Conservation (phyloP, 2,113 vertebrate genomes). For the Trachemys scripta region DNA sequence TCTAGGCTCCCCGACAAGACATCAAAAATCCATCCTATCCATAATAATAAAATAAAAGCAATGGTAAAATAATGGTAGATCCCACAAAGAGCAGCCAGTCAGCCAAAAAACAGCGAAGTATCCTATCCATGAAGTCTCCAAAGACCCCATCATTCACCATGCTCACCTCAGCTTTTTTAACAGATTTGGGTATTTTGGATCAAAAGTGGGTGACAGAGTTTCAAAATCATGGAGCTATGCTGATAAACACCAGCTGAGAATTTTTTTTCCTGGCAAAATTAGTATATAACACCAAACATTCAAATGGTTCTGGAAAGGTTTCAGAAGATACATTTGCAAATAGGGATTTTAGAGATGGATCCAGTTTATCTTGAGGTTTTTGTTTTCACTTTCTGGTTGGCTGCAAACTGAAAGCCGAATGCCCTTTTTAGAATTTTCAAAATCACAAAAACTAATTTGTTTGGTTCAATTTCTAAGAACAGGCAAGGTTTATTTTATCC, state of each 20-base stretch:
- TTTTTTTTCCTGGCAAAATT: neutral
- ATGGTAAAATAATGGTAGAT: neutral
- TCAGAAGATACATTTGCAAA: neutral
- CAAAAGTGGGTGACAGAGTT: neutral
- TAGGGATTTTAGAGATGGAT: neutral
- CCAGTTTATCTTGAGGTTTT: neutral
- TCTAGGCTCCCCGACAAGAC: neutral
- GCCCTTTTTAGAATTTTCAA: neutral
- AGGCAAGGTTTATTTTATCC: neutral
- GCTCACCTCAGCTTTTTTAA: neutral
- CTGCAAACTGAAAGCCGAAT: neutral
- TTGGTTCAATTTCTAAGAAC: neutral
- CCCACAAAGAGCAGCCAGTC: neutral
- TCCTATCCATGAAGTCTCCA: neutral
- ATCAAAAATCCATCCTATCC: neutral
- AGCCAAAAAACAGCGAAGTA: neutral
- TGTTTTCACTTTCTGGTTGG: neutral
- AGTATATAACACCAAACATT: neutral
- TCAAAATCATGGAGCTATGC: neutral
- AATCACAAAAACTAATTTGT: neutral
- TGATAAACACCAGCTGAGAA: neutral
- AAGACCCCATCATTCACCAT: neutral
- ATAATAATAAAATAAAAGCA: neutral
- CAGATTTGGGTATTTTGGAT: accelerated
- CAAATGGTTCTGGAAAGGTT: neutral